phyloP scores from a whole-genome alignment of 2,888 invertebrate species.

The Colletes collaris region DNA sequence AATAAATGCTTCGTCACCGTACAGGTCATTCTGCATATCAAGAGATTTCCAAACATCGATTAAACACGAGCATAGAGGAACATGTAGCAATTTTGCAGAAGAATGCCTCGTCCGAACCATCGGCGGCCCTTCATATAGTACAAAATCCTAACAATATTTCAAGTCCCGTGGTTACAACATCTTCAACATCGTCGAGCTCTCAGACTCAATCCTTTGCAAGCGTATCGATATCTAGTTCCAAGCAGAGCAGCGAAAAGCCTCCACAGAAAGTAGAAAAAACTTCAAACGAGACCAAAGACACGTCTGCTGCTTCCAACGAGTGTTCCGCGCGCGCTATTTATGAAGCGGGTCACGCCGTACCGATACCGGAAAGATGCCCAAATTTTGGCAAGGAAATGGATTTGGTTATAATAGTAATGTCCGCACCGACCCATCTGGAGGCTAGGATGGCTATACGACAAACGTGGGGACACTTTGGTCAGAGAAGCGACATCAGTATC shows the following conservation, averaged over 20 bases:
- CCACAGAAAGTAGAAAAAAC: slow-evolving; percentile 54
- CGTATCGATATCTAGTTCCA: slow-evolving; percentile 47
- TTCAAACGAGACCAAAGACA: slow-evolving; percentile 72
- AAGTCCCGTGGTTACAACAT: slow-evolving; percentile 51
- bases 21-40: slow-evolving; percentile 63
- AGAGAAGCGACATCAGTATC: slow-evolving; percentile 84
- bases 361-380: slow-evolving; percentile 77
- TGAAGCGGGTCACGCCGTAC: slow-evolving; percentile 75
- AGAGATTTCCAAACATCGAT: slow-evolving; percentile 49
- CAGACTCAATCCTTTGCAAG: slow-evolving; percentile 66
- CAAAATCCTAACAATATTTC: slow-evolving; percentile 55
- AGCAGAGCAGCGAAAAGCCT: slow-evolving; percentile 51
- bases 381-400: slow-evolving; percentile 80
- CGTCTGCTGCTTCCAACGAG: slow-evolving; percentile 84
- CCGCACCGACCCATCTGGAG: slow-evolving; percentile 87
- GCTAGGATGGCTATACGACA: slow-evolving; percentile 88
- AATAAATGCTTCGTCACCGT: not conserved
- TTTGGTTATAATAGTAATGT: slow-evolving; percentile 86
- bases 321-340: slow-evolving; percentile 78
- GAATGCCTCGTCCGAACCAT: slow-evolving; percentile 64
- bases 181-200: slow-evolving; percentile 57
- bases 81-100: slow-evolving; percentile 45
- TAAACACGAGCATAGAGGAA: slow-evolving; percentile 64
- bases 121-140: slow-evolving; percentile 17
- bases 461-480: slow-evolving; percentile 91